Conservation (phyloP, 2,888 invertebrate genomes). For the Agelastica alni region DNA sequence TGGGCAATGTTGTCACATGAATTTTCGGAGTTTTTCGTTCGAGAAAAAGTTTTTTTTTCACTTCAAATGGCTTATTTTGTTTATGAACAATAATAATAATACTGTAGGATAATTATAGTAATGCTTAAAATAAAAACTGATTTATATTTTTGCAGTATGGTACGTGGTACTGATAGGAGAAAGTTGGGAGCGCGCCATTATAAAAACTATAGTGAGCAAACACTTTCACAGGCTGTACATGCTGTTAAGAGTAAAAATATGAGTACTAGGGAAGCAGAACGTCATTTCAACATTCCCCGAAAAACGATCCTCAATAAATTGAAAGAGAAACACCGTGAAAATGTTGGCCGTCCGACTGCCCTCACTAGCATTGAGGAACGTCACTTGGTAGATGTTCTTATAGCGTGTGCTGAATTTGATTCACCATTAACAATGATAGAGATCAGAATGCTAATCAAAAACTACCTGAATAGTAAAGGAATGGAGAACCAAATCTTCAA, state of each 20-base stretch:
- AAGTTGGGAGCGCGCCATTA: constrained; percentile 4
- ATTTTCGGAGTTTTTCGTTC: not conserved
- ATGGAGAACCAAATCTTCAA: not conserved
- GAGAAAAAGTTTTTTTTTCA: not conserved
- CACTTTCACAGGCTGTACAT: too few relatives aligned
- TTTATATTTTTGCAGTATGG: not conserved
- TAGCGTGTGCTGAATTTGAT: constrained; percentile 1
- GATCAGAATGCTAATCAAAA: not conserved
- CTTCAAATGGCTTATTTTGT: too few relatives aligned
- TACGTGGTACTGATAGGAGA: constrained; percentile 7
- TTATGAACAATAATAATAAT: not conserved
- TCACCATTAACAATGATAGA: constrained; percentile 2
- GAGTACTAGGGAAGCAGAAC: constrained; percentile 1
- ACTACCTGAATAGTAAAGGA: not conserved
- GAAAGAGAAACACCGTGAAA: not conserved
- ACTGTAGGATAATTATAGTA: not conserved
- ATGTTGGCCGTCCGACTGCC: too few relatives aligned
- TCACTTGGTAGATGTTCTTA: too few relatives aligned
- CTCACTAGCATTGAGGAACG: too few relatives aligned
- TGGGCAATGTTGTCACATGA: not conserved
- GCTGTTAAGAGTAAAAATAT: too few relatives aligned
- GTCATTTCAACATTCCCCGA: constrained; percentile 3
- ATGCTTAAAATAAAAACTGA: not conserved
- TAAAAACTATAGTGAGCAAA: constrained; percentile 1
- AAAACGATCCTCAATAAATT: constrained; percentile 3